Percentiles rank a stretch among this genome's conserved stretches.
phyloP scores from a whole-genome alignment of 2,888 invertebrate genomes.

The Lydus trimaculatus region DNA sequence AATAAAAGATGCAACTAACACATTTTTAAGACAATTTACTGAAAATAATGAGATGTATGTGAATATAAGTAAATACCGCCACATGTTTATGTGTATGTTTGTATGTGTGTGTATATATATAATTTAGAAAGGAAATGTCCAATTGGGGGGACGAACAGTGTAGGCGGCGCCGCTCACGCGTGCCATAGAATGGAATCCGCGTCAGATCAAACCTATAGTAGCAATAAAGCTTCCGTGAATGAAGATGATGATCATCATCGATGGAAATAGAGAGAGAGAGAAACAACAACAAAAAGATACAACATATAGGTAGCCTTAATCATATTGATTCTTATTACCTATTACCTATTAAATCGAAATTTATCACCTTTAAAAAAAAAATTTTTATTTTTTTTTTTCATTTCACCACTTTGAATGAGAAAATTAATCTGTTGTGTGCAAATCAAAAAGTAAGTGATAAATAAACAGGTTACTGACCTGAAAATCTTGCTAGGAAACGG shows the following conservation, averaged over 20 bases:
- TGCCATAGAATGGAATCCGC: conserved; percentile 22
- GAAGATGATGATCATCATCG: neutral
- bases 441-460: neutral
- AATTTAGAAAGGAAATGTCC: conserved; percentile 43
- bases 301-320: neutral
- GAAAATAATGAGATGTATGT: conserved; percentile 31
- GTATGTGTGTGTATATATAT: conserved; percentile 25
- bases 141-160: conserved; percentile 37
- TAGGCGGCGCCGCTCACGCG: conserved; percentile 39
- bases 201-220: neutral
- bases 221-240: conserved; percentile 1
- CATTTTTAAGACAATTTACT: conserved; percentile 35
- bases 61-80: conserved; percentile 30
- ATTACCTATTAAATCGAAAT: too few relatives aligned
- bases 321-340: neutral
- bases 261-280: too few relatives aligned
- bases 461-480: conserved; percentile 62
- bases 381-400: neutral
- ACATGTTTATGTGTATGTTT: conserved; percentile 23
- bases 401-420: neutral
- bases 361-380: neutral
- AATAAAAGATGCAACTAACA: conserved; percentile 1
- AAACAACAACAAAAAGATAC: neutral
- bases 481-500: conserved; percentile 67
- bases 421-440: neutral